Percentiles rank a stretch among this genome's conserved stretches.
Conservation (phyloP, 2,797 vertebrate species). For the Loris lydekkerianus region DNA sequence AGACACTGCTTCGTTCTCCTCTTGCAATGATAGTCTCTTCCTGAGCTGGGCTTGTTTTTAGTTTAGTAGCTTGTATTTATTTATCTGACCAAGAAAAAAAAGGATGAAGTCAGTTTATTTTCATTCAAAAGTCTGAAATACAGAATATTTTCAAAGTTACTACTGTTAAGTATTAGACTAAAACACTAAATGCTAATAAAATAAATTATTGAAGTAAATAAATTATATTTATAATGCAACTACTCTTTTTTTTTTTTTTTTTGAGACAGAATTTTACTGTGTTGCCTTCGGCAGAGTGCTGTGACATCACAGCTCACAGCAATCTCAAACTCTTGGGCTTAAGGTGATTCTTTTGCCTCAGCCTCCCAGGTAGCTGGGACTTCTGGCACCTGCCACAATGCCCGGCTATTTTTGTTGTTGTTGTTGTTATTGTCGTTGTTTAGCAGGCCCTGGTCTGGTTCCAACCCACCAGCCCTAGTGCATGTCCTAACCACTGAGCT, state of each 20-base stretch:
- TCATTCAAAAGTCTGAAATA: slow-evolving; percentile 68
- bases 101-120: slow-evolving; percentile 59
- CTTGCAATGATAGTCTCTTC: slow-evolving; percentile 29
- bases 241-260: not conserved
- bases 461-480: too few species aligned
- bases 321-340: too few species aligned
- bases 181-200: slow-evolving; percentile 50
- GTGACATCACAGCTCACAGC: too few species aligned
- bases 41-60: slow-evolving; percentile 57
- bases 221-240: not conserved
- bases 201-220: slow-evolving; percentile 53
- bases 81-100: slow-evolving; percentile 56
- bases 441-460: too few species aligned
- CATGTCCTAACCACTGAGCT: too few species aligned
- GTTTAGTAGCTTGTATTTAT: slow-evolving; percentile 50
- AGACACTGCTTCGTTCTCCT: slow-evolving; percentile 48
- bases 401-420: too few species aligned
- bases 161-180: slow-evolving; percentile 33
- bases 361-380: too few species aligned
- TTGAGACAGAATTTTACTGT: too few species aligned
- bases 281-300: too few species aligned
- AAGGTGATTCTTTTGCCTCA: too few species aligned
- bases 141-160: slow-evolving; percentile 32
- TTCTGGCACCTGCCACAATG: too few species aligned
- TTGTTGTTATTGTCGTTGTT: too few species aligned